Base-by-base conservation (phyloP, 2,888 invertebrate genomes). In the Chydorus sphaericus region DNA sequence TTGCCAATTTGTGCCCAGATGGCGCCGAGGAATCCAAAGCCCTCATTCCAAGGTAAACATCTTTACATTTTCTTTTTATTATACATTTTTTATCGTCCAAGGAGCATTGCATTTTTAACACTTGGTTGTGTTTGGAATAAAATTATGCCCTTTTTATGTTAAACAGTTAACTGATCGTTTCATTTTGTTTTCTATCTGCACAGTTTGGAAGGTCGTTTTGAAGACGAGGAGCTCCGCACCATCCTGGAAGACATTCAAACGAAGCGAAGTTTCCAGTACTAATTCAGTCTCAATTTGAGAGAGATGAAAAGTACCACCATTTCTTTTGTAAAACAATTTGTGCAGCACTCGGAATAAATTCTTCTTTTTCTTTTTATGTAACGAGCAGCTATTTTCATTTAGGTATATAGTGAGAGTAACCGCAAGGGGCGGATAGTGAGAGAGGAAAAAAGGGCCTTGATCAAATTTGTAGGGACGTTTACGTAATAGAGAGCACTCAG, bases 1-100 rank as follows among this genome's bases (percentile, higher is more conserved):
- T 98, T 62, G 96, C 96, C 2, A 98, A 98, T 73, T 74, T 98
- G n/a, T 97, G 97, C 66, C 98, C 98, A 0, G 97, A 97, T 73
- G 93, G 89, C 38, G 87, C 96, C 0, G 97, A 98, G 67, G 98
- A 98, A 74, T 96, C 97, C 0, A 97, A 97, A 73, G 88, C 96
- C 18, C 74, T 97, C 11, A 93, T 98, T 67, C 97, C 96, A 58
- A 94, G 76, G 71, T 70, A 61, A 1, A 59, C 16, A 23, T 39
- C 36, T 11, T 39, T 10, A n/a, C n/a, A n/a, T n/a, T n/a, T n/a
- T n/a, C n/a, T n/a, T n/a, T n/a, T n/a, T n/a, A n/a, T n/a, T n/a
- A n/a, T n/a, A n/a, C n/a, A n/a, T n/a, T 18, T 38, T 38, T n/a
- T 18, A 2, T n/a, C 8, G 14, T 36, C 36, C 36, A 36, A 6